These are phyloP conservation scores for Rhinoraja longicauda DNA, from an alignment of 2,797 vertebrate species.

Conservation along the genomic window DNA sequence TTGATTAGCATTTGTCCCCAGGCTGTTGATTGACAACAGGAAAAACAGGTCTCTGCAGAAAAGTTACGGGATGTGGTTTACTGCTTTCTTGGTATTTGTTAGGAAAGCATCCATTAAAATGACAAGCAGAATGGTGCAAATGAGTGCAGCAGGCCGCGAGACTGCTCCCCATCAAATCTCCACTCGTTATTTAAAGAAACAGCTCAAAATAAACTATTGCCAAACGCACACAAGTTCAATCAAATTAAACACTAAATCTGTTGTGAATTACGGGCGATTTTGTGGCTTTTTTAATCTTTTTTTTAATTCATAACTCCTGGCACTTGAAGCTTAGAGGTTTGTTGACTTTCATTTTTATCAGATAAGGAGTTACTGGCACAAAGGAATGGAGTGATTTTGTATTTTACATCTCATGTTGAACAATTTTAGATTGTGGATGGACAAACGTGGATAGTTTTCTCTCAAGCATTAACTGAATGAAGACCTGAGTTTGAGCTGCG, in stretches of 20 bases:
- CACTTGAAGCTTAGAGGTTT: background rate
- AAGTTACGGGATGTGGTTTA: slow-evolving; percentile 18
- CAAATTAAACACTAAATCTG: background rate
- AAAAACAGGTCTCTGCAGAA: slow-evolving; percentile 16
- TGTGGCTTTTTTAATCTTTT: background rate
- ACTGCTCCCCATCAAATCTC: background rate
- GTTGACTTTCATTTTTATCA: background rate
- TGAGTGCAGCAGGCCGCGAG: background rate
- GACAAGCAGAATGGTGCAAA: slow-evolving; percentile 22
- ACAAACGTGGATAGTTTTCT: no score
- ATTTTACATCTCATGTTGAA: background rate
- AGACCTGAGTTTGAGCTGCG: no score
- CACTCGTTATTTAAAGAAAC: background rate
- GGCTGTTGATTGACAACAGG: slow-evolving; percentile 24
- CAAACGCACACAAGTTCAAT: background rate
- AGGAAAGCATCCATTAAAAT: slow-evolving; percentile 37
- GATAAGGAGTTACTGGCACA: background rate
- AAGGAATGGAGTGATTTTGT: background rate
- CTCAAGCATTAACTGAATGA: no score
- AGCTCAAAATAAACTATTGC: background rate
- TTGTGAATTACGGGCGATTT: background rate
- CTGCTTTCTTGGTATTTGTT: slow-evolving; percentile 23
- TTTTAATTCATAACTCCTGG: background rate
- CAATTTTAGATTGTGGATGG: no score
- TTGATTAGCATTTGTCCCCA: slow-evolving; percentile 3